Evolutionary conservation across 2,888 invertebrate species (phyloP).

Genomic region (Melipona beecheii): DNA sequence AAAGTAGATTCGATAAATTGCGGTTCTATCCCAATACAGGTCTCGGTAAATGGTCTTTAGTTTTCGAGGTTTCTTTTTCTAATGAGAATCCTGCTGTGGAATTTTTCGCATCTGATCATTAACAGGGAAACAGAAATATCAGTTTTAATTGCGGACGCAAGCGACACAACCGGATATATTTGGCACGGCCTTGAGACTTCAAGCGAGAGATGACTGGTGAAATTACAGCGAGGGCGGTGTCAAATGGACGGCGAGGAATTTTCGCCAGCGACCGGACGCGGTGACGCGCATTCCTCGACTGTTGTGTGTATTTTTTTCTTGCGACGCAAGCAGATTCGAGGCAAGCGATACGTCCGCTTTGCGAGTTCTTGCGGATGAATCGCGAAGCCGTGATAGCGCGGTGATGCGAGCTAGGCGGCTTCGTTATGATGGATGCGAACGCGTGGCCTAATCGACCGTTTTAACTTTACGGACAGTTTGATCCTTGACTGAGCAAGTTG

Average conservation of each 20-base stretch:
- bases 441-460: slow-evolving; percentile 43
- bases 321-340: slow-evolving; percentile 50
- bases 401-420: background rate
- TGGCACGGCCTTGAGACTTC: background rate
- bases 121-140: background rate
- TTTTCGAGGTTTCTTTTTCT: background rate
- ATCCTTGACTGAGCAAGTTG: background rate
- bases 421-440: slow-evolving; percentile 27
- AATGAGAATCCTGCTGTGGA: background rate
- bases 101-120: background rate
- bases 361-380: slow-evolving; percentile 49
- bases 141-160: background rate
- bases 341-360: slow-evolving; percentile 48
- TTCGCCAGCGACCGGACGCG: slow-evolving; percentile 12
- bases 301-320: background rate
- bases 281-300: slow-evolving; percentile 39
- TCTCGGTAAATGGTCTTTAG: background rate
- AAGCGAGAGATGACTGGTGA: slow-evolving; percentile 22
- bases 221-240: slow-evolving; percentile 34
- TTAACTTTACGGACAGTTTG: slow-evolving; percentile 34
- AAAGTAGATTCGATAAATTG: slow-evolving; percentile 38
- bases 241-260: slow-evolving; percentile 20
- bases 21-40: background rate
- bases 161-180: background rate
- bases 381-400: slow-evolving; percentile 23